Conservation (phyloP, 2,113 vertebrate genomes). For the Carassius carassius region DNA sequence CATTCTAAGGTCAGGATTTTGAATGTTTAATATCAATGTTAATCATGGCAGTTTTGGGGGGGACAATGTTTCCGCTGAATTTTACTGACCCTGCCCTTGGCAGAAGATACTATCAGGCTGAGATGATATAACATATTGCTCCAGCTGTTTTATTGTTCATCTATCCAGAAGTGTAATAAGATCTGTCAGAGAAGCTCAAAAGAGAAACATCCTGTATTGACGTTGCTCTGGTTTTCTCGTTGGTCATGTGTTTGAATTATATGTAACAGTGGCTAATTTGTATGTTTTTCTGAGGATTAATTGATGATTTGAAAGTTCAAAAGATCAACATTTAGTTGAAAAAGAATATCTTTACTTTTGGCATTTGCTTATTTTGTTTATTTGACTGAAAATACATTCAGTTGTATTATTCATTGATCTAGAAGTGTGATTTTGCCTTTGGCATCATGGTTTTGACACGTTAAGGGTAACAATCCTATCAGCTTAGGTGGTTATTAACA, state of each 20-base stretch:
- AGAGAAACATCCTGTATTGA: neutral
- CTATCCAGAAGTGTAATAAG: neutral
- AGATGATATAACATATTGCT: neutral
- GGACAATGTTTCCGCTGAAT: neutral
- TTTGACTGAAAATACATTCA: neutral
- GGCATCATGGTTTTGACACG: neutral
- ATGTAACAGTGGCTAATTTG: neutral
- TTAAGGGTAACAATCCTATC: neutral
- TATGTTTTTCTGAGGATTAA: no score
- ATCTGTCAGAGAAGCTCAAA: neutral
- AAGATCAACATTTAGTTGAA: no score
- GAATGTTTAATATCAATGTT: neutral
- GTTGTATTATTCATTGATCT: neutral
- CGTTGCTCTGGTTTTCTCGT: neutral
- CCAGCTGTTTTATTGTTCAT: slow-evolving; percentile 4
- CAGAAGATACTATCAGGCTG: neutral
- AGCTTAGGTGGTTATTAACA: neutral
- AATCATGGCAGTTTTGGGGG: neutral
- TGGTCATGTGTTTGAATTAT: neutral
- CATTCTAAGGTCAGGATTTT: neutral
- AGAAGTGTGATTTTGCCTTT: neutral
- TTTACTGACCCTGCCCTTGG: neutral
- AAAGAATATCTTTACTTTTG: no score
- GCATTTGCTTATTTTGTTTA: neutral
- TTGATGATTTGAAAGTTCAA: no score